Evolutionary conservation across 2,888 invertebrate species (phyloP), one percentile per base, ranked within the genome.

Genomic region (Philereme transversata): DNA sequence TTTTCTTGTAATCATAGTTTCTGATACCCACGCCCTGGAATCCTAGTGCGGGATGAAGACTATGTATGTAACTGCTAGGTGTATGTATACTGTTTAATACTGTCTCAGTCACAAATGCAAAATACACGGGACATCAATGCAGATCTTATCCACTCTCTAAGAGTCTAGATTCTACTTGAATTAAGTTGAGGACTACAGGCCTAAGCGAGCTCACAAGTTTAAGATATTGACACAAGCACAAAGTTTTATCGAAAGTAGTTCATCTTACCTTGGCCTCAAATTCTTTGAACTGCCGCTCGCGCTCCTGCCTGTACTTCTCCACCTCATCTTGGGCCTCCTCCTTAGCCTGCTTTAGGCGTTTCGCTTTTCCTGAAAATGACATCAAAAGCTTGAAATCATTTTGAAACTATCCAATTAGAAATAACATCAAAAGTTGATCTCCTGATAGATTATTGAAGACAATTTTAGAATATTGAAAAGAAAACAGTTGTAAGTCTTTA

Each of bases 291-390:
- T 97, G 96, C 74, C 95, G 95, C 83, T 99, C 99, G 35, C 98
- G 94, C 84, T 99, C 98, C 86, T 96, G 96, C 84, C 98, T 97
- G 93, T 99, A 99, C 86, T 97, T 98, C 83, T 99, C 99, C 74
- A 99, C 97, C 91, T 99, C 99, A 87, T 98, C 97, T 81, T 99
- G 99, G 64, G 99, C 99, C 93, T 99, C 99, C 85, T 99, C 99
- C 93, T 99, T 99, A 64, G 99, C 99, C 88, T 99, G 99, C 94
- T 99, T 99, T 93, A 99, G 95, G 84, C 99, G 95, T 83, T 97
- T 96, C 71, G 99, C 97, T 94, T 99, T 99, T 77, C 98, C 99
- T 98, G 82, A 64, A 92, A 88, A 44, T 57, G 49, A 44, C 0
- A 53, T 10, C 40, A 48, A 57, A 57, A 57, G 49, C 36, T n/a